Percentiles rank a stretch among this genome's conserved stretches.
Evolutionary conservation across 2,888 invertebrate species (phyloP).

Genomic region (Idaea biselata): DNA sequence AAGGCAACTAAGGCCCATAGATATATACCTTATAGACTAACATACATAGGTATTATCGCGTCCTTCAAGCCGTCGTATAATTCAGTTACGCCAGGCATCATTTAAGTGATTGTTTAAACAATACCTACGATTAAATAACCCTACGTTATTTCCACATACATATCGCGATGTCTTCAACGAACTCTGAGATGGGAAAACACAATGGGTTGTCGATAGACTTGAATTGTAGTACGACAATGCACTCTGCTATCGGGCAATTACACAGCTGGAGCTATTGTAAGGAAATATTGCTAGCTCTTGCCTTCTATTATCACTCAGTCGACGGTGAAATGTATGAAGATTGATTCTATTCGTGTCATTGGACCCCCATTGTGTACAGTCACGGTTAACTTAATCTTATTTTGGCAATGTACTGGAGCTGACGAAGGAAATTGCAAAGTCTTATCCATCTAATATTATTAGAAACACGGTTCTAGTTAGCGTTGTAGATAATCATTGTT

Average conservation of each 20-base stretch:
- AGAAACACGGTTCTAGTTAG: no score
- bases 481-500: no score
- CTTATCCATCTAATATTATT: no score
- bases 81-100: background rate
- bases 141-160: conserved; percentile 17
- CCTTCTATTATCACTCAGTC: conserved; percentile 45
- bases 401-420: conserved; percentile 25
- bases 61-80: background rate
- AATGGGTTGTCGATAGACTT: conserved; percentile 42
- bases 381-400: conserved; percentile 31
- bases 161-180: conserved; percentile 26
- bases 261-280: conserved; percentile 50
- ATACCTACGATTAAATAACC: conserved; percentile 5
- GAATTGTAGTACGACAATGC: conserved; percentile 59
- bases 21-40: no score
- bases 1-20: no score
- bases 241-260: conserved; percentile 54
- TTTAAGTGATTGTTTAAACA: conserved; percentile 3
- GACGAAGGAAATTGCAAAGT: conserved; percentile 28
- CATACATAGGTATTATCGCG: no score
- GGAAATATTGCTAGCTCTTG: conserved; percentile 39
- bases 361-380: conserved; percentile 36
- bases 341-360: conserved; percentile 49
- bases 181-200: conserved; percentile 32
- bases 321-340: conserved; percentile 53